phyloP scores from a whole-genome alignment of 2,888 invertebrate genomes.

The Camptogramma bilineatum region DNA sequence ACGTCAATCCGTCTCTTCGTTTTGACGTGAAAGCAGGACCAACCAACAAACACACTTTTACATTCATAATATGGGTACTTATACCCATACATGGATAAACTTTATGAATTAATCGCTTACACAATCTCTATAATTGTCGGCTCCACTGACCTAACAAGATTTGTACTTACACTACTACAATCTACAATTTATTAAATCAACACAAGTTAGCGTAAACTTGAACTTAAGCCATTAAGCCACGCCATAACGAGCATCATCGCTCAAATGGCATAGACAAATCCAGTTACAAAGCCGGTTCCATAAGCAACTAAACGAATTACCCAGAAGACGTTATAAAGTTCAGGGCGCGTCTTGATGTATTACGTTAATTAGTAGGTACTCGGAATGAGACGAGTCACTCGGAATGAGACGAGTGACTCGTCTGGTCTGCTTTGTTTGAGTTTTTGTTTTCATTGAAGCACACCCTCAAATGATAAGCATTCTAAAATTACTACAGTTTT shows the following conservation, averaged over 20 bases:
- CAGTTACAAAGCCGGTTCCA: slow-evolving; percentile 36
- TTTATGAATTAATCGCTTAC: neutral
- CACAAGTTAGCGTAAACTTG: neutral
- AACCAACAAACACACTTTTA: no score
- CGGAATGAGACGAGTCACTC: no score
- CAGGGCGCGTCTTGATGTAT: slow-evolving; percentile 55
- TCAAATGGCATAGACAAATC: slow-evolving; percentile 35
- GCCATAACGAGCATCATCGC: slow-evolving; percentile 22
- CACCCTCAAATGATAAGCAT: neutral
- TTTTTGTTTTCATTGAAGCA: neutral
- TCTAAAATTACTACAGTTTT: no score
- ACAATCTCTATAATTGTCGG: neutral
- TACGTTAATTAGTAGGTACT: slow-evolving; percentile 58
- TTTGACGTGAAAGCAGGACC: no score
- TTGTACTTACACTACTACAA: neutral
- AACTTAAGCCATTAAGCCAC: neutral
- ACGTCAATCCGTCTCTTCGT: no score
- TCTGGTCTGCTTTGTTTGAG: slow-evolving; percentile 20
- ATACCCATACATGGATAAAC: no score
- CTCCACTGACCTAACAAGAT: neutral
- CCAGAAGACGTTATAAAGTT: slow-evolving; percentile 43
- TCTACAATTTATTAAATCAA: neutral
- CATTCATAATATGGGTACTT: no score
- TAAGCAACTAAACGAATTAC: slow-evolving; percentile 38
- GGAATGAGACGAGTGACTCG: slow-evolving; percentile 21